Evolutionary conservation across 2,888 invertebrate genomes (phyloP), one percentile per base, ranked within the genome.

Genomic region (Cheilosia urbana): DNA sequence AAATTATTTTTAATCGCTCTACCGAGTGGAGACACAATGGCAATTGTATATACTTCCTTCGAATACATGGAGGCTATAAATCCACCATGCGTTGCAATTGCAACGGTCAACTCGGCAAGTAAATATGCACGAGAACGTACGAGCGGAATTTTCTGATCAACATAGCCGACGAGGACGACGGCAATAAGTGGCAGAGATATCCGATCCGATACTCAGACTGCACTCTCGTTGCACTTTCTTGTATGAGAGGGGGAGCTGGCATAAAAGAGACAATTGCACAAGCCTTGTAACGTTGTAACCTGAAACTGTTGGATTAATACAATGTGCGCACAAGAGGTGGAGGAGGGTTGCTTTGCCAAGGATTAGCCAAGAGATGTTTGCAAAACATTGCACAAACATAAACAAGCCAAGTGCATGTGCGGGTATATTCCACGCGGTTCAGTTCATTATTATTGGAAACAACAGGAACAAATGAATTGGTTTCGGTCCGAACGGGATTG

Each of bases 321-420:
- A 47, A 75, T 68, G 63, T 51, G 21, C 21, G 21, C 21, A 60
- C 15, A 4, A n/a, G 17, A 17, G 3, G 27, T 17, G 42, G 19
- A 24, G 15, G 21, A 40, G 60, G 42, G 34, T 72, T 65, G 58
- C 34, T 65, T 76, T 24, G 57, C 66, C 51, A 85, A 71, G 84
- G 84, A 85, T 84, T 85, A 81, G 66, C 81, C 76, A 42, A 45
- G 85, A 81, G 76, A 85, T 85, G 76, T 81, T 85, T 85, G 77
- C 81, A 85, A 85, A 81, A 85, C 85, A 85, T 81, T 85, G 81
- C 81, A 85, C 76, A 81, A 76, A 76, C 85, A 85, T 71, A 81
- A 81, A 85, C 68, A 85, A 85, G 57, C 27, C 81, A 72, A 72
- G 55, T 77, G 75, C 76, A 81, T 66, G 80, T 75, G 34, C 34